Base-by-base conservation (phyloP, 1,140 invertebrate species). In the Chironomus striatipennis region DNA sequence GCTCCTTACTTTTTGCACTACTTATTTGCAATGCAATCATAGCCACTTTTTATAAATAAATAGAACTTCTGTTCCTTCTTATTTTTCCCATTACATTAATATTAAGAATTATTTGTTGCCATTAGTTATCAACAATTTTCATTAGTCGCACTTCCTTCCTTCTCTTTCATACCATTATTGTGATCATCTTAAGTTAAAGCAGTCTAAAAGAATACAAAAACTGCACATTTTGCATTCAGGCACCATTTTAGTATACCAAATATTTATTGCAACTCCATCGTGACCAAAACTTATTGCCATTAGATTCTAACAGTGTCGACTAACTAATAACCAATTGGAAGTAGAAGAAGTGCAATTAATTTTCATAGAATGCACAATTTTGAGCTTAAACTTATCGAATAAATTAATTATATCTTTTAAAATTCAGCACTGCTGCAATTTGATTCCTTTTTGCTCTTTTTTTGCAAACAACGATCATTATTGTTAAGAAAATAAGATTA, bases 61-160 rank as follows among this genome's bases (percentile, higher is more conserved):
- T n/a, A n/a, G n/a, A n/a, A n/a, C n/a, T 34, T 34, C 24, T 34
- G 24, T 34, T 34, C 24, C 24, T 34, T 34, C 24, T 34, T 34
- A 34, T 34, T 34, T 34, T 5, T 34, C 24, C 24, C 24, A 34
- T 34, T 34, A 34, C 24, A 34, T 34, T 34, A 34, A 34, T 34
- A 34, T 34, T 5, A 34, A 34, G 24, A 34, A 34, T 34, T 34
- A 34, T 34, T 34, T 34, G 24, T 34, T 12, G 12, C 47, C 47
- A 57, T 57, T 57, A 57, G 47, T 57, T 57, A 57, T 57, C 47
- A 57, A 57, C 47, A 57, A 57, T 57, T 57, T 57, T 57, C 47
- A 57, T 57, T 57, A 57, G 47, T 57, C 47, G 47, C 47, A 57
- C 5, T 57, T 57, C 12, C 47, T 15, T 12, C 43, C 43, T 2